Conservation (phyloP, 2,888 invertebrate genomes). For the Acanthosepion esculentum region DNA sequence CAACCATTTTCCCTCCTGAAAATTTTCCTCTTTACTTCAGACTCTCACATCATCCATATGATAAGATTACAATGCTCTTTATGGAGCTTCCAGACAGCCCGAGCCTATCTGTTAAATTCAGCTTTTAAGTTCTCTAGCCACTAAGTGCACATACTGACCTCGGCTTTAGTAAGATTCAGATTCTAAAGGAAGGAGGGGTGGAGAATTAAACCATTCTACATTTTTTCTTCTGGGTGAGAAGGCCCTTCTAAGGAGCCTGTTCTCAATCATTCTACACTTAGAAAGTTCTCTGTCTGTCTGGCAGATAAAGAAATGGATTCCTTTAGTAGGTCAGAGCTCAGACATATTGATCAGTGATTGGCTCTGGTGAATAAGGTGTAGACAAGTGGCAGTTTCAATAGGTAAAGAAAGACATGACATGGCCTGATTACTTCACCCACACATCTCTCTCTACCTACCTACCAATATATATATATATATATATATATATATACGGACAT, state of each 20-base stretch:
- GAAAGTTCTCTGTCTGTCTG: constrained; percentile 8
- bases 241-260: neutral
- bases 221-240: neutral
- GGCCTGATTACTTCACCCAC: neutral
- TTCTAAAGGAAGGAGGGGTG: neutral
- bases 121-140: neutral
- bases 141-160: neutral
- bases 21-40: neutral
- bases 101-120: neutral
- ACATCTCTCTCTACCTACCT: too few relatives aligned
- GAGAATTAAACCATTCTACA: neutral
- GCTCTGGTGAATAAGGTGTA: neutral
- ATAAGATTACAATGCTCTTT: too few relatives aligned
- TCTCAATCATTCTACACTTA: neutral
- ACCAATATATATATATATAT: too few relatives aligned
- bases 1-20: neutral
- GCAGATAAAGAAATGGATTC: neutral
- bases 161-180: neutral
- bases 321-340: neutral
- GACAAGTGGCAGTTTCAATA: neutral
- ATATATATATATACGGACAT: too few relatives aligned
- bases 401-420: neutral
- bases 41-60: neutral
- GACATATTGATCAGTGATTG: constrained; percentile 8
- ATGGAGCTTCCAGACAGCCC: neutral